phyloP scores from a whole-genome alignment of 2,113 vertebrate species.

The Carassius carassius region DNA sequence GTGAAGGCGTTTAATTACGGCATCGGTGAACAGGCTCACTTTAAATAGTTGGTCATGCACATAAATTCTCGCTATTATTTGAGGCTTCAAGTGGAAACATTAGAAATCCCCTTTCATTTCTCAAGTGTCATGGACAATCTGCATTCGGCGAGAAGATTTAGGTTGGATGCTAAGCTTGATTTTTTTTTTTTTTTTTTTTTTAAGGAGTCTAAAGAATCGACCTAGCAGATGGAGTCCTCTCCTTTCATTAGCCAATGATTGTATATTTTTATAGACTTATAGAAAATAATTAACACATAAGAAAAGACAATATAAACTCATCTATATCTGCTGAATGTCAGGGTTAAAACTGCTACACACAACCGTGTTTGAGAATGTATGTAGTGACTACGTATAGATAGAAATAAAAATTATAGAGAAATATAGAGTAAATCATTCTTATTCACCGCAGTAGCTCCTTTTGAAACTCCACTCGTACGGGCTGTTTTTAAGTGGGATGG shows the following conservation, averaged over 20 bases:
- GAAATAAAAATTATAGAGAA: conserved; percentile 48
- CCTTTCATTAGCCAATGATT: conserved; percentile 73
- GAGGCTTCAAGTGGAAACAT: not conserved
- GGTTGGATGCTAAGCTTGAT: conserved; percentile 19
- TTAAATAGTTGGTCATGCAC: conserved; percentile 10
- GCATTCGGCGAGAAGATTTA: not conserved
- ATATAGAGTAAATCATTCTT: conserved; percentile 50
- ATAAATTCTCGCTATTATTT: not conserved
- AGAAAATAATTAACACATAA: conserved; percentile 65
- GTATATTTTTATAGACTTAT: conserved; percentile 76
- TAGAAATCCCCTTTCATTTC: conserved; percentile 7
- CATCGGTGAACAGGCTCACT: not conserved
- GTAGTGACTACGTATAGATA: conserved; percentile 46
- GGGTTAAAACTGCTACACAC: conserved; percentile 51
- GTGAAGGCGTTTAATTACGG: not conserved
- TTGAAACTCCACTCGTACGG: conserved; percentile 2
- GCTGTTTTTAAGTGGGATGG: not conserved
- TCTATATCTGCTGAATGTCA: conserved; percentile 68
- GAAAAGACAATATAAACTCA: conserved; percentile 53
- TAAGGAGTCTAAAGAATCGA: conserved; percentile 64
- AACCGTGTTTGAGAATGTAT: conserved; percentile 60
- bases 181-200: conserved; percentile 32
- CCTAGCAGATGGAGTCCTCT: conserved; percentile 46
- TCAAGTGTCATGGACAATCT: conserved; percentile 35
- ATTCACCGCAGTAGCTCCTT: conserved; percentile 39